Base-by-base conservation (phyloP, 2,888 invertebrate species). In the Geotrupes spiniger region DNA sequence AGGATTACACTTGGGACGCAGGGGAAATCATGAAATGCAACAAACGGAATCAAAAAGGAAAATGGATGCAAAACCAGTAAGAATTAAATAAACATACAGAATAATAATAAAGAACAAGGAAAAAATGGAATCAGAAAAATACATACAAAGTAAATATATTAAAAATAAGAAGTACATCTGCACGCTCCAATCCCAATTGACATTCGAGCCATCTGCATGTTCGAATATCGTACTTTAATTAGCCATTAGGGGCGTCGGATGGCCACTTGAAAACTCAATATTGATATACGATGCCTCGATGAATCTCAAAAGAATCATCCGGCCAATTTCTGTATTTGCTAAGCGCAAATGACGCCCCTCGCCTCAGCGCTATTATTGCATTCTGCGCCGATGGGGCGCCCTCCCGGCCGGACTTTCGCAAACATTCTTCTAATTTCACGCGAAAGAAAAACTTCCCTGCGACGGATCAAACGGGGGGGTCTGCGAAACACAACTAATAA, bases 221-320 rank as follows among this genome's bases (percentile, higher is more conserved):
- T 12, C 14, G 33, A 33, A 33, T 33, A 33, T 33, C 33, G 33
- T 12, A 33, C 8, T 33, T 33, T 33, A 33, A 33, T 33, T 33
- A 33, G 33, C 14, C 33, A 15, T 14, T 14, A 14, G 21, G 26
- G 45, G 61, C 56, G 54, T 57, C 56, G 56, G 54, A 64, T 56
- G 56, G 61, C 61, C 68, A 63, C 69, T 69, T 62, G 62, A 70
- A 68, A 67, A 63, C 64, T 68, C 68, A 69, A 70, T 70, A 70
- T 70, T 69, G 69, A 68, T 68, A 62, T 64, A 61, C 56, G 33
- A 33, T 33, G 33, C 33, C 54, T 58, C 51, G 60, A 57, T 62
- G 63, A 56, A 57, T 57, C 60, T 56, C 53, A 63, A 63, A 66
- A 63, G 65, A 33, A 33, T 33, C 33, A 33, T 33, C 33, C 33